Evolutionary conservation across 2,113 vertebrate genomes (phyloP).

Genomic region (Crocuta crocuta): DNA sequence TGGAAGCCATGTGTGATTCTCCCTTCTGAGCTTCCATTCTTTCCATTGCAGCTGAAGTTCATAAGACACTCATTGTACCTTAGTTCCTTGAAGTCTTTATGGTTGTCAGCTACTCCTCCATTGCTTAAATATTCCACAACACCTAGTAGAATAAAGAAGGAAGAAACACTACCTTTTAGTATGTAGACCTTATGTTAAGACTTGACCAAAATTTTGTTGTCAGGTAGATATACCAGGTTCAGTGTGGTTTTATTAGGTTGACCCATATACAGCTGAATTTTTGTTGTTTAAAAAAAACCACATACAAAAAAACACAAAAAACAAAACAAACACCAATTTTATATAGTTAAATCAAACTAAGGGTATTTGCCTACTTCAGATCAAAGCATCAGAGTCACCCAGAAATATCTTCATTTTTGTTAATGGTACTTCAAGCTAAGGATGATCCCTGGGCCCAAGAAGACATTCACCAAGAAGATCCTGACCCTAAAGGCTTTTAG

Average conservation of each 20-base stretch:
- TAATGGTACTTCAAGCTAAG: neutral
- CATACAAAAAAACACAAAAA: neutral
- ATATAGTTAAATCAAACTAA: neutral
- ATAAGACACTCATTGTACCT: conserved; percentile 97
- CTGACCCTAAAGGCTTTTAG: neutral
- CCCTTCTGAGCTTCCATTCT: conserved; percentile 94
- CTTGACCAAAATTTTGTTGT: neutral
- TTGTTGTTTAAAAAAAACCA: neutral
- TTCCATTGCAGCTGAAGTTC: conserved; percentile 98
- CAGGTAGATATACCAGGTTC: neutral
- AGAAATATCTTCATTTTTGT: neutral
- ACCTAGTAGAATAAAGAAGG: conserved; percentile 86
- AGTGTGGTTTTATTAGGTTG: neutral
- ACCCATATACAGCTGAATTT: neutral
- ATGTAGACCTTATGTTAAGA: neutral
- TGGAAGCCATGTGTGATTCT: conserved; percentile 98
- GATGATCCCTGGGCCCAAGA: neutral
- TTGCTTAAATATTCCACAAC: conserved; percentile 99
- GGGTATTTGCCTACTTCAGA: neutral
- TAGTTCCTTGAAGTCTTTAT: conserved; percentile 99
- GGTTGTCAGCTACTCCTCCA: conserved; percentile 97
- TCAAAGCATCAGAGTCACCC: neutral
- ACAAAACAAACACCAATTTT: neutral
- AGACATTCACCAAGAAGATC: neutral
- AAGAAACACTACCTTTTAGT: conserved; percentile 39